phyloP scores from a whole-genome alignment of 2,797 vertebrate species.

The Basileuterus tristriatus region DNA sequence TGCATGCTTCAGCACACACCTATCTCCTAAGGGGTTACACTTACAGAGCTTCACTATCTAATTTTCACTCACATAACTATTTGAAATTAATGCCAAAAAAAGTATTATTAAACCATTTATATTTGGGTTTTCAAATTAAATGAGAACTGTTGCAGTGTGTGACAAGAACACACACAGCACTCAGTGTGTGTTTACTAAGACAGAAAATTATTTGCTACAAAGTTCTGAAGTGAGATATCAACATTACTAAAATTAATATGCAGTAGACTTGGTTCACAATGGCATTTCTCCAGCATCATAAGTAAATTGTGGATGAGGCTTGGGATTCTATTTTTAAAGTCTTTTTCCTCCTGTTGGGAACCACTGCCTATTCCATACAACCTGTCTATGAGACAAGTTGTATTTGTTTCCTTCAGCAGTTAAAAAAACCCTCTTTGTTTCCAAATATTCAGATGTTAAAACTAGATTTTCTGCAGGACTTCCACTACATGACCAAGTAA shows the following conservation, averaged over 20 bases:
- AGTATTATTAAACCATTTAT: not conserved
- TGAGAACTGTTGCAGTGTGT: not conserved
- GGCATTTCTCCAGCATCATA: constrained; percentile 6
- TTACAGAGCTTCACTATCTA: not conserved
- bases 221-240: constrained; percentile 14
- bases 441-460: not conserved
- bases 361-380: not conserved
- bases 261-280: not conserved
- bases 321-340: constrained; percentile 12
- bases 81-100: not conserved
- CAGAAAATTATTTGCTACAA: not conserved
- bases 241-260: constrained; percentile 7
- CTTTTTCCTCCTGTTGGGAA: not conserved
- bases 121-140: not conserved
- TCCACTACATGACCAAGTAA: not conserved
- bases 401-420: not conserved
- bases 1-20: not conserved
- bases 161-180: not conserved
- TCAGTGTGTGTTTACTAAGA: not conserved
- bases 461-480: not conserved
- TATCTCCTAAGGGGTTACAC: not conserved
- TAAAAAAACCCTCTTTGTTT: not conserved
- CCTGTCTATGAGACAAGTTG: not conserved
- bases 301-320: not conserved
- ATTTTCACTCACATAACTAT: not conserved